Percentiles rank a stretch among this genome's conserved stretches.
Conservation (phyloP, 2,797 vertebrate species). For the Lerista edwardsae region DNA sequence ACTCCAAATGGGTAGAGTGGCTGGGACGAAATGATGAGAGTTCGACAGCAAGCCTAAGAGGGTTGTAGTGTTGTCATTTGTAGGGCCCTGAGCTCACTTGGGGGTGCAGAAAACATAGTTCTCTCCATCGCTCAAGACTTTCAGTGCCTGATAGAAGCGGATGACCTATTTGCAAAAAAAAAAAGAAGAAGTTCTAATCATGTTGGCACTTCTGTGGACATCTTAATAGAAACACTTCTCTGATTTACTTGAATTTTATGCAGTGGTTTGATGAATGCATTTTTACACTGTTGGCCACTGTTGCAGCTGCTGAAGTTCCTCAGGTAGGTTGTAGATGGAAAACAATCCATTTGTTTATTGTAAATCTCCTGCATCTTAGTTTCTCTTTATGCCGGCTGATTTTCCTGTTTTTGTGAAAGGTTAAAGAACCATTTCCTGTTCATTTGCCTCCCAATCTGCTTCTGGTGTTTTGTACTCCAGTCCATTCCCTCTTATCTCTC, state of each 20-base stretch:
- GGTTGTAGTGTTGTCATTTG: too few relatives aligned
- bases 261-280: background rate
- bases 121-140: background rate
- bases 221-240: background rate
- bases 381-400: background rate
- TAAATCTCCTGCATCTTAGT: background rate
- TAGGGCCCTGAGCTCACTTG: too few relatives aligned
- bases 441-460: background rate
- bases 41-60: too few relatives aligned
- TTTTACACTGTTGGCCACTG: background rate
- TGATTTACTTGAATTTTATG: background rate
- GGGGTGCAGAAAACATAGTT: background rate
- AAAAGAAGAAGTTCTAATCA: background rate
- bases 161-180: background rate
- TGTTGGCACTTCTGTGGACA: background rate
- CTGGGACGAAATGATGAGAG: background rate
- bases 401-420: background rate
- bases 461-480: background rate
- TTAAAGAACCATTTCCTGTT: slow-evolving; percentile 1
- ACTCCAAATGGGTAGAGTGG: background rate
- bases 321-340: background rate
- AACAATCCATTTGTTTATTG: background rate
- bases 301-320: background rate
- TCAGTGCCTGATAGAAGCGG: background rate
- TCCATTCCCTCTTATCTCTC: background rate